A percentile compares a stretch with the other conserved stretches of the same genome.
phyloP scores from a whole-genome alignment of 1,140 invertebrate species.

The Octopus bimaculoides region DNA sequence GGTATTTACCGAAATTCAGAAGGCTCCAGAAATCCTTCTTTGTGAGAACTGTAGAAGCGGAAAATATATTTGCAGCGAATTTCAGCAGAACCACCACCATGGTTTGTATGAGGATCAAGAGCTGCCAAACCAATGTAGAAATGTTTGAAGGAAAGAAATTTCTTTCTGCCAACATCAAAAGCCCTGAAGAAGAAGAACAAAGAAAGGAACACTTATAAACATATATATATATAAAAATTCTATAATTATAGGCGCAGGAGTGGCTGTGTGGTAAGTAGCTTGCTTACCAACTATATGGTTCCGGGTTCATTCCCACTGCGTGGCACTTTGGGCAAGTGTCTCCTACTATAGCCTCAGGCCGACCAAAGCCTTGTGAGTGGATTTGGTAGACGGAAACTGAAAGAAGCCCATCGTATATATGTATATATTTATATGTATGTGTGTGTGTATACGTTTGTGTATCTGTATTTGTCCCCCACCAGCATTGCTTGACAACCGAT shows the following conservation, averaged over 20 bases:
- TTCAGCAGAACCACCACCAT: conserved; percentile 63
- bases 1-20: conserved; percentile 54
- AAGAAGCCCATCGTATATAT: no score
- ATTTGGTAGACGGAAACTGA: no score
- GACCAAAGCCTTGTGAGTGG: no score
- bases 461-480: no score
- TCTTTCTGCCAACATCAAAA: conserved; percentile 55
- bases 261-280: background rate
- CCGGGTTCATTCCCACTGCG: background rate
- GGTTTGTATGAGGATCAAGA: conserved; percentile 61
- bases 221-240: background rate
- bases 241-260: conserved; percentile 11
- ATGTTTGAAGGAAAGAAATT: conserved; percentile 57
- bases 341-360: no score
- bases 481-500: no score
- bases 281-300: background rate
- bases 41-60: conserved; percentile 60
- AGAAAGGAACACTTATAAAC: conserved; percentile 6
- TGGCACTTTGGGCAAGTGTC: no score
- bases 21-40: conserved; percentile 55
- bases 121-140: conserved; percentile 61
- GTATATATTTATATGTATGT: no score
- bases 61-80: conserved; percentile 64
- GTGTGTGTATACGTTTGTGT: no score
- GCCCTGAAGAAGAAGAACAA: conserved; percentile 42